phyloP scores from a whole-genome alignment of 1,140 invertebrate species.

The Pachypeltis micranthus region DNA sequence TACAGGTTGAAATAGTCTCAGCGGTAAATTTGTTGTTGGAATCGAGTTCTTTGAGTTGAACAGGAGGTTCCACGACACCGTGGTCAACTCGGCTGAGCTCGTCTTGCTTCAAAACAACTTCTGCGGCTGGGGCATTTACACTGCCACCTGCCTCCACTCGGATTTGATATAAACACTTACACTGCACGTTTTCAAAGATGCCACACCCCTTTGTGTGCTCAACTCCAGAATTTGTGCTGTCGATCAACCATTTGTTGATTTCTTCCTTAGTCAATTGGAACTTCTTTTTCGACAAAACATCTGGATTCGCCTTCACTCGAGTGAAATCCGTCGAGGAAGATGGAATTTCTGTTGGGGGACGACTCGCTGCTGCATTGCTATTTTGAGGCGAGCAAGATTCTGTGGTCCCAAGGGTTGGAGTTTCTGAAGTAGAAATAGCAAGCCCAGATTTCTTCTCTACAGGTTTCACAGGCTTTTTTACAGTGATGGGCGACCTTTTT shows the following conservation, averaged over 20 bases:
- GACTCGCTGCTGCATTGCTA: neutral
- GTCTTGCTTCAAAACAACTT: neutral
- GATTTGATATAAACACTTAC: constrained; percentile 21
- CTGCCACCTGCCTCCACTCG: constrained; percentile 10
- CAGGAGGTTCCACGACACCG: constrained; percentile 21
- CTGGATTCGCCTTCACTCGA: neutral
- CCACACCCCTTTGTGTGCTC: constrained; percentile 25
- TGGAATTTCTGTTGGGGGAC: neutral
- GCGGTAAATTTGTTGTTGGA: constrained; percentile 14
- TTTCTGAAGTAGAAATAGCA: neutral
- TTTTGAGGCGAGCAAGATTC: neutral
- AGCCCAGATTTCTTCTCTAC: constrained; percentile 7
- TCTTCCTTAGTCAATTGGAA: constrained; percentile 59
- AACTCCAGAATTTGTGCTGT: constrained; percentile 34
- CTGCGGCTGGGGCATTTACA: neutral
- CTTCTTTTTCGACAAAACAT: constrained; percentile 40
- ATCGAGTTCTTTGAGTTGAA: constrained; percentile 23
- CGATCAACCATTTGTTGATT: constrained; percentile 57
- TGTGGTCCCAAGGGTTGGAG: neutral
- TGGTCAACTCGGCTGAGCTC: constrained; percentile 14
- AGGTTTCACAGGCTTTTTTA: constrained; percentile 17
- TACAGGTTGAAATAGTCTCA: constrained; percentile 24
- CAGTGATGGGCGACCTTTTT: constrained; percentile 21
- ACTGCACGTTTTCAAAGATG: constrained; percentile 25
- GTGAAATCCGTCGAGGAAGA: neutral